These are phyloP conservation scores for Pygoscelis adeliae DNA, from an alignment of 2,113 vertebrate genomes.

Conservation along the genomic window DNA sequence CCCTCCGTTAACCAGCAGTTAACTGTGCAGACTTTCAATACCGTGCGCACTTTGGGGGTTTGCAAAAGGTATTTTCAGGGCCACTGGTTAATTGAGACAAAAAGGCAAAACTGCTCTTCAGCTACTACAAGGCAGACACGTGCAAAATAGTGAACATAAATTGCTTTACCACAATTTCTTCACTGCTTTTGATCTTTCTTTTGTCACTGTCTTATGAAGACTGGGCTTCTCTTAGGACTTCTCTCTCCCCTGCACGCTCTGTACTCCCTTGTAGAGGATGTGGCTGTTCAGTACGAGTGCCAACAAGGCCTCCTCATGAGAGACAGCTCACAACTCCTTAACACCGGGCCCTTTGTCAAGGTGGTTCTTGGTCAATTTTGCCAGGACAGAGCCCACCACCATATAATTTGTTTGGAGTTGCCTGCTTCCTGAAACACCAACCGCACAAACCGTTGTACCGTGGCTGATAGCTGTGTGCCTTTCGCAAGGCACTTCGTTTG, in stretches of 20 bases:
- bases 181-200: neutral
- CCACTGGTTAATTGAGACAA: neutral
- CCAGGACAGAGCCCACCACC: neutral
- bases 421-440: neutral
- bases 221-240: neutral
- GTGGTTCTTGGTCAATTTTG: neutral
- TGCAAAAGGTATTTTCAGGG: neutral
- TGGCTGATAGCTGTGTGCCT: rapidly evolving
- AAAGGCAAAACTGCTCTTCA: neutral
- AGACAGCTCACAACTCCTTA: neutral
- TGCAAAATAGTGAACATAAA: neutral
- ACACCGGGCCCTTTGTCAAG: neutral
- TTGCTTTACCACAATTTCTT: neutral
- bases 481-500: rapidly evolving
- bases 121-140: neutral
- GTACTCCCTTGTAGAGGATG: rapidly evolving
- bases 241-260: neutral
- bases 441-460: rapidly evolving
- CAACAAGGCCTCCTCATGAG: neutral
- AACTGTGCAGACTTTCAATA: neutral
- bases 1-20: neutral
- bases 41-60: neutral
- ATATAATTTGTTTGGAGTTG: neutral
- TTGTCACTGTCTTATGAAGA: neutral
- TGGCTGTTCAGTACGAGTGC: neutral